Base-by-base conservation (phyloP, 2,113 vertebrate species). In the Etheostoma spectabile region DNA sequence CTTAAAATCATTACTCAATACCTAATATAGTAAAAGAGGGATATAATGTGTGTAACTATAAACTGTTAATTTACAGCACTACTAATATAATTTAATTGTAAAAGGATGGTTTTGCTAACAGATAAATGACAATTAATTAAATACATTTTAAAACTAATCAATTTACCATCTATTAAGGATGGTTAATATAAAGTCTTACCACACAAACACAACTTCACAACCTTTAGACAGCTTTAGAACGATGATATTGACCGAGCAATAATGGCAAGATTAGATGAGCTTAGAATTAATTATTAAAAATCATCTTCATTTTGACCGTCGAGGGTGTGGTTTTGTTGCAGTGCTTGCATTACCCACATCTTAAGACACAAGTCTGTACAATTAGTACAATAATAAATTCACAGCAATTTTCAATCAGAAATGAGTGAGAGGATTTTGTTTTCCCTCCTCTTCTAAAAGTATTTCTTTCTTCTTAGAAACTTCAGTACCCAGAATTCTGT, bases 401-500 rank as follows among this genome's bases (percentile, higher is more conserved):
- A 95, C 92, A 94, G 94, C 94, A 94, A 93, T 91, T 91, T 77
- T 79, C 55, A 88, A 86, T 87, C 85, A 89, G 86, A 89, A 93
- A 90, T 74, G 89, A 82, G 57, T 62, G 80, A 79, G 71, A 70
- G 83, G 51, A 61, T 57, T 15, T 24, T 1, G 53, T 65, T 57
- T 30, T 24, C 66, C 77, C 66, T 74, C 78, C 35, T 74, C 63
- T 81, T 82, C 74, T 60, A 49, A 59, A 59, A 86, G 86, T 78
- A 79, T 81, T 60, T 67, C 66, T 61, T 81, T 76, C 84, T 91
- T 91, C 87, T 77, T 79, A 85, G 72, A 88, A 86, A 92, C 56
- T 30, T 91, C 89, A 89, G 77, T 87, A 85, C 81, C 89, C 87
- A 94, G 82, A 92, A 92, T 89, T 95, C 94, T 95, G 95, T 93